Base-by-base conservation (phyloP, 2,797 vertebrate species). In the Acropternis orthonyx region DNA sequence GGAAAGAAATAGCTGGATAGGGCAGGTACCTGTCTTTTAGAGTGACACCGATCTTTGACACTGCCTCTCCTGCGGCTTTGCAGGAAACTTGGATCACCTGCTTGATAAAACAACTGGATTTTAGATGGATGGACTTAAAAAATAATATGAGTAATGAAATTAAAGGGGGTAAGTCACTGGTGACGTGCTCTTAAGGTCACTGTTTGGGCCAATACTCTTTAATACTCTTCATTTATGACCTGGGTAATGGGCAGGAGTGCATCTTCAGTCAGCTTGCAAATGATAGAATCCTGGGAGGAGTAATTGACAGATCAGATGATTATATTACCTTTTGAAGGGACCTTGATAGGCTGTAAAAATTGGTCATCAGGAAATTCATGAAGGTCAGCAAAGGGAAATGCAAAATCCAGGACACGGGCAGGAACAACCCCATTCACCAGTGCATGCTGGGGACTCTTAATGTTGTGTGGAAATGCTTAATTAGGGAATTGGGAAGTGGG, bases 401-500 rank as follows among this genome's bases (percentile, higher is more conserved):
- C 2, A 26, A 72, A 72, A 12, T 32, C 9, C 34, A 80, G 21
- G 4, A 21, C 3, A 7, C 2, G 2, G 13, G 7, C 9, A 83
- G 15, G 32, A 61, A 19, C 2, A 56, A 76, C 4, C 1, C 11
- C 16, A 10, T 46, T n/a, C 10, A 56, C 19, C 18, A 18, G 15
- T 10, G 15, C 2, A 12, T 28, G 9, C 20, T 68, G 9, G 2
- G 17, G 4, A 1, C 14, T 69, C 14, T 51, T n/a, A 19, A 1
- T 78, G n/a, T 39, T 54, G 28, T 36, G n/a, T 56, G 34, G 16
- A 77, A 67, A 61, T 61, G 27, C 16, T 28, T 76, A 62, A 46
- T 2, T 8, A 16, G 13, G 16, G 6, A 6, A 5, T 23, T 49
- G 9, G 6, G 21, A 14, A 17, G 16, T 24, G 7, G 3, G 10